Evolutionary conservation across 2,113 vertebrate genomes (phyloP), one percentile per base, ranked within the genome.

Genomic region (Nanger granti): DNA sequence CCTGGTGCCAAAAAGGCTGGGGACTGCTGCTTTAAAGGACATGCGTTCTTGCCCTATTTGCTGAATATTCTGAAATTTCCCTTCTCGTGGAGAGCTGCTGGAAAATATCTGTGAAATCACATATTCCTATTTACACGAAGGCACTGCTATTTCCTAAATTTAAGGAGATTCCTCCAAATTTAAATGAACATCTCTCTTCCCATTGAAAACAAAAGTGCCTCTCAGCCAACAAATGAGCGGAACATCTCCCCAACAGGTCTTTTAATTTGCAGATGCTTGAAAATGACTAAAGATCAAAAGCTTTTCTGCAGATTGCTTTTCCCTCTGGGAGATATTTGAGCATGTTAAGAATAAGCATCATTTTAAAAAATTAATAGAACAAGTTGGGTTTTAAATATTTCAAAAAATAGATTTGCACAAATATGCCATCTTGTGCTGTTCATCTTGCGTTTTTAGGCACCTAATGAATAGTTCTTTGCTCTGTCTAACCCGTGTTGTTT

Each of bases 191-290:
- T 89, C 84, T 96, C 94, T 97, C 89, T 97, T 93, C 92, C 44
- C 41, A 87, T 59, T 96, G 87, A 96, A 95, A 97, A 96, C 49
- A 86, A 92, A 97, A 97, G 95, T 96, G 84, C 89, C 96, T 97
- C 96, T 97, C 44, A 97, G 89, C 26, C 90, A 94, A 87, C 66
- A 97, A 95, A 95, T 64, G 57, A 97, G 96, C 88, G 54, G 76
- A 97, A 93, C 93, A 90, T 95, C 93, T 97, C 64, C 85, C 90
- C 87, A 95, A 97, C n/a, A 97, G 96, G 88, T 96, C 87, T 62
- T 97, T 97, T 92, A 95, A 92, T 97, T 95, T 97, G n/a, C 73
- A 95, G 93, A 93, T 96, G 60, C 87, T 97, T 97, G 97, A 97
- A 96, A 92, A 97, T 69, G 82, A 97, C 86, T 96, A 79, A 93